phyloP scores from a whole-genome alignment of 2,888 invertebrate species.

The Epicampocera succincta region DNA sequence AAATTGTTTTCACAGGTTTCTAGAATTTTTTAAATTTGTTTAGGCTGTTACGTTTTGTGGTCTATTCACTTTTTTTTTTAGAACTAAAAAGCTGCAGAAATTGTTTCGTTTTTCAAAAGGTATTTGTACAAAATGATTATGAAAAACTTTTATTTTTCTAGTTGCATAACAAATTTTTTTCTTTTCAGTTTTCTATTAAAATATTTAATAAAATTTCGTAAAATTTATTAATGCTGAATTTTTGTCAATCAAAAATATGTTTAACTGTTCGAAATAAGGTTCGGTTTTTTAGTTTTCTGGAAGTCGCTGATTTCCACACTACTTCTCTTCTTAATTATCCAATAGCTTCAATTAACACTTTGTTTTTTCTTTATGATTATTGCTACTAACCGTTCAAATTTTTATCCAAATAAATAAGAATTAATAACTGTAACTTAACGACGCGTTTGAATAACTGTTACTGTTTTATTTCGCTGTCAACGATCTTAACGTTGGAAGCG shows the following conservation, averaged over 20 bases:
- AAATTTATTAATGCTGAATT: neutral
- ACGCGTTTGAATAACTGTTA: slow-evolving; percentile 27
- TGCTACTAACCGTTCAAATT: slow-evolving; percentile 62
- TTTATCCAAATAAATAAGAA: slow-evolving; percentile 2
- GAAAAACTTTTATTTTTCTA: slow-evolving; percentile 21
- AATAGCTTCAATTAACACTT: slow-evolving; percentile 3
- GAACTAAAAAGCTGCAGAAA: slow-evolving; percentile 43
- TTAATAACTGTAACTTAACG: slow-evolving; percentile 11
- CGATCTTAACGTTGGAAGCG: slow-evolving; percentile 65
- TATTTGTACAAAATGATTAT: neutral
- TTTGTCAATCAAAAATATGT: no score
- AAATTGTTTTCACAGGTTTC: slow-evolving; percentile 16
- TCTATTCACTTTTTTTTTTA: slow-evolving; percentile 32
- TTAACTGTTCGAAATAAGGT: no score
- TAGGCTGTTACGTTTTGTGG: slow-evolving; percentile 46
- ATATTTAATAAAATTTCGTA: neutral
- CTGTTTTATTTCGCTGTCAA: slow-evolving; percentile 26
- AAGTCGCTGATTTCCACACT: no score
- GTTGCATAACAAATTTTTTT: slow-evolving; percentile 59
- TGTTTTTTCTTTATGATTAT: neutral
- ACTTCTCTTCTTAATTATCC: neutral
- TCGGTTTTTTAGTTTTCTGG: no score
- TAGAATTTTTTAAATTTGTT: slow-evolving; percentile 34
- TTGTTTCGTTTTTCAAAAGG: slow-evolving; percentile 55
- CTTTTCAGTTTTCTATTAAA: neutral